These are phyloP conservation scores for Gymnothorax reevesii DNA, from an alignment of 2,797 vertebrate species.

Conservation along the genomic window DNA sequence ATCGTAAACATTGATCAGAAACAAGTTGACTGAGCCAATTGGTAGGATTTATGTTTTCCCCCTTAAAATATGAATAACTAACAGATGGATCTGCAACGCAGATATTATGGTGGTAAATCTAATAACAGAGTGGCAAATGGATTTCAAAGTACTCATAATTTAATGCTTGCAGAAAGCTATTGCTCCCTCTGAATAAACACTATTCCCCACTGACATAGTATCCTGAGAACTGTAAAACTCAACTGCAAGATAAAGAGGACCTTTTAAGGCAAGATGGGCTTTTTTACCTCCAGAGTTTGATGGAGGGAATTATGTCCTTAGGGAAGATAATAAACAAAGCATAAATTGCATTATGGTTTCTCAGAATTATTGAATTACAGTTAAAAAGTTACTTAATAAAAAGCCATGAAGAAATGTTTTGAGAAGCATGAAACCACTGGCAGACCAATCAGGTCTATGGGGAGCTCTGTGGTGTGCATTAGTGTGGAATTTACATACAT, in stretches of 20 bases:
- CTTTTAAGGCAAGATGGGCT: slow-evolving; percentile 58
- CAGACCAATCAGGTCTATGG: slow-evolving; percentile 58
- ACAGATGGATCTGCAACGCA: slow-evolving; percentile 63
- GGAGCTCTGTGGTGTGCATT: slow-evolving; percentile 32
- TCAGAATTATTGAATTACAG: slow-evolving; percentile 65
- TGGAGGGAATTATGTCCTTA: slow-evolving; percentile 63
- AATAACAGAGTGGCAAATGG: slow-evolving; percentile 73
- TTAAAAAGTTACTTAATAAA: slow-evolving; percentile 68
- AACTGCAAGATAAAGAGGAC: slow-evolving; percentile 60
- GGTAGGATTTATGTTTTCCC: slow-evolving; percentile 68
- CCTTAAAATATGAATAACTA: slow-evolving; percentile 73
- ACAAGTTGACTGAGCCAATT: slow-evolving; percentile 72
- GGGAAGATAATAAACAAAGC: slow-evolving; percentile 74
- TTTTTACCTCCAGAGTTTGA: slow-evolving; percentile 60
- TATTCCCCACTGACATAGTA: slow-evolving; percentile 66
- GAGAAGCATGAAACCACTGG: slow-evolving; percentile 67
- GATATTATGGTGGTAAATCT: slow-evolving; percentile 67
- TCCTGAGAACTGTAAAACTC: slow-evolving; percentile 63
- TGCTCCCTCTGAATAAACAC: slow-evolving; percentile 72
- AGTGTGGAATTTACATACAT: slow-evolving; percentile 27
- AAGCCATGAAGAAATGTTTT: slow-evolving; percentile 74
- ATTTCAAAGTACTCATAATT: slow-evolving; percentile 75
- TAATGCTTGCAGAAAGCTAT: slow-evolving; percentile 66
- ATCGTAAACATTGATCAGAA: slow-evolving; percentile 72
- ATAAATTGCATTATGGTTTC: slow-evolving; percentile 71